Base-by-base conservation (phyloP, 1,140 invertebrate genomes). In the Campoletis sonorensis region DNA sequence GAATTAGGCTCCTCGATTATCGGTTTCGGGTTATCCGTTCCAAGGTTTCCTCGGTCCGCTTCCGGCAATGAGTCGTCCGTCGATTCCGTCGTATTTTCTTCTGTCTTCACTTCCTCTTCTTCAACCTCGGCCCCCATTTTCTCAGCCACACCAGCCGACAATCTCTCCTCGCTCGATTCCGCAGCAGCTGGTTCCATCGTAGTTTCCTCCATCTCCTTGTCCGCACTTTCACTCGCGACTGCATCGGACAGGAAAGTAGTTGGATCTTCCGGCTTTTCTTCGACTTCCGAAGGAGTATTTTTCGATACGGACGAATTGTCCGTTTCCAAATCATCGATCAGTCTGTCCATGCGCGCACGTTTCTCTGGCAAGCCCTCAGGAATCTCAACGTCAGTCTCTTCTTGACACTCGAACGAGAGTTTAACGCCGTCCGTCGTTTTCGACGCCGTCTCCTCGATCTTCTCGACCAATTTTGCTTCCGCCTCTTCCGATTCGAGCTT, bases 1-100 rank as follows among this genome's bases (percentile, higher is more conserved):
- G 77, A 54, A 70, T 58, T 26, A 23, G 84, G 84, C 76, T 90
- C 84, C 21, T 86, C 88, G 18, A 88, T 82, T 33, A 89, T 79
- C 37, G 82, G 76, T 79, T 87, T 87, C 10, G 33, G 5, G 40
- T 81, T 51, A 45, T 87, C 83, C n/a, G 61, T 64, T 10, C 11
- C 30, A 40, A 84, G 81, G 33, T n/a, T 23, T 54, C 26, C n/a
- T 40, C 21, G 77, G 78, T 80, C 45, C 18, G 81, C 72, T 26
- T 80, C 68, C 4, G 76, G 61, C 21, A 78, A 26, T 3, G 81
- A 79, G 30, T 81, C 67, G 27, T 79, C 75, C 23, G 13, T 73
- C 16, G 58, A 23, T 4, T 21, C 11, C 1, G 33, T 18, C 8
- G 73, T 15, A 5, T 10, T 64, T 33, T 77, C 79, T 37, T 82